phyloP scores from a whole-genome alignment of 1,140 invertebrate species.

The Drosophila ogumai region DNA sequence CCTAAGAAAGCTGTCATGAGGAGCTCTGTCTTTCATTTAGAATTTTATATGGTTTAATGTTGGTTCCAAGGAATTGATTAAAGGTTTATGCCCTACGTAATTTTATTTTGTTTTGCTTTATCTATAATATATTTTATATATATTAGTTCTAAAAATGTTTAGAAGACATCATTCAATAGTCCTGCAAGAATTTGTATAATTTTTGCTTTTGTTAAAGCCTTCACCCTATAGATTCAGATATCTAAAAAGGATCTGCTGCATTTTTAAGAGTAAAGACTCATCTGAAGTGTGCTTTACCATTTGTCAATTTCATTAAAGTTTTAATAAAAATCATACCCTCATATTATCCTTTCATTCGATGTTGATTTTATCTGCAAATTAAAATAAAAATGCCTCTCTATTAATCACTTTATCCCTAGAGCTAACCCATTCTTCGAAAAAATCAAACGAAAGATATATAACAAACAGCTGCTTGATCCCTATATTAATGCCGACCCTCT shows the following conservation, averaged over 20 bases:
- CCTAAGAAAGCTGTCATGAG: not conserved
- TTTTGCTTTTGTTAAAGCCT: not conserved
- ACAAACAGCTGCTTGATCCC: constrained; percentile 55
- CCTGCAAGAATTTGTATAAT: not conserved
- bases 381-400: not conserved
- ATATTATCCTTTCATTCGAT: too few species aligned
- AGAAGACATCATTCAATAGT: too few species aligned
- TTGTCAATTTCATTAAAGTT: not conserved
- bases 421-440: not conserved
- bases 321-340: too few species aligned
- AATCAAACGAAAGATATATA: constrained; percentile 1
- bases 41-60: not conserved
- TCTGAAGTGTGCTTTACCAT: not conserved
- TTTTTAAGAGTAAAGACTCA: not conserved
- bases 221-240: not conserved
- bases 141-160: too few species aligned
- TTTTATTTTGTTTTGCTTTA: not conserved
- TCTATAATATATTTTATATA: too few species aligned
- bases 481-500: constrained; percentile 21
- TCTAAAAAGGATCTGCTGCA: not conserved
- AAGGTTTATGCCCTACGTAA: not conserved
- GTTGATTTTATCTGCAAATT: not conserved
- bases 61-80: too few species aligned
- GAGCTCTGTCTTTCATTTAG: not conserved
- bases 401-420: not conserved